These are phyloP conservation scores for Acipenser transmontanus DNA, from an alignment of 2,797 vertebrate genomes.

Conservation along the genomic window DNA sequence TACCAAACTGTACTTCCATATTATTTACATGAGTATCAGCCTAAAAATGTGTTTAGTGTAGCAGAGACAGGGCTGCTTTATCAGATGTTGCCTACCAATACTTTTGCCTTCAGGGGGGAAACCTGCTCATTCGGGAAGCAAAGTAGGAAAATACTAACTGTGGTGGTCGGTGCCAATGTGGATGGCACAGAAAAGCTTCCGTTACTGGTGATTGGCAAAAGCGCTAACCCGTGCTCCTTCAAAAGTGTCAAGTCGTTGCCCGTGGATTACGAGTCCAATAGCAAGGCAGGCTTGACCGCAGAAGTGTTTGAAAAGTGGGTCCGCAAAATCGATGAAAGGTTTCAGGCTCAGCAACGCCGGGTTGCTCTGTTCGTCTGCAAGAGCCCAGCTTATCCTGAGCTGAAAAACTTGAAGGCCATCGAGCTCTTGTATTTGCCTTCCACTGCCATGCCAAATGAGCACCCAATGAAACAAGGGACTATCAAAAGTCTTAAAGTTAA, in stretches of 20 bases:
- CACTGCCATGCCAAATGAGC: constrained; percentile 28
- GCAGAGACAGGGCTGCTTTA: constrained; percentile 51
- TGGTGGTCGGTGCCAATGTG: constrained; percentile 43
- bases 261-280: constrained; percentile 47
- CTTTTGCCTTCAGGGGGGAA: constrained; percentile 43
- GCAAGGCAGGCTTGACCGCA: constrained; percentile 38
- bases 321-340: constrained; percentile 43
- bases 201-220: constrained; percentile 52
- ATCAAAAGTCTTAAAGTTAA: constrained; percentile 51
- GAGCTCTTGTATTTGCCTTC: constrained; percentile 44
- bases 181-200: constrained; percentile 57
- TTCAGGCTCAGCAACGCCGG: constrained; percentile 43
- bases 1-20: constrained; percentile 39
- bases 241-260: constrained; percentile 34
- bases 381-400: constrained; percentile 33
- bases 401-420: constrained; percentile 41
- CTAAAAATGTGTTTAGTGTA: constrained; percentile 47
- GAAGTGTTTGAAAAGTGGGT: constrained; percentile 47
- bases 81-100: constrained; percentile 45
- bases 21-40: constrained; percentile 45
- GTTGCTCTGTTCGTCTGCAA: constrained; percentile 45
- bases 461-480: constrained; percentile 37
- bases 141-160: constrained; percentile 33
- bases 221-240: constrained; percentile 27
- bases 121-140: constrained; percentile 30